Conservation (phyloP, 1,140 invertebrate genomes). For the Drosophila kepulauana region DNA sequence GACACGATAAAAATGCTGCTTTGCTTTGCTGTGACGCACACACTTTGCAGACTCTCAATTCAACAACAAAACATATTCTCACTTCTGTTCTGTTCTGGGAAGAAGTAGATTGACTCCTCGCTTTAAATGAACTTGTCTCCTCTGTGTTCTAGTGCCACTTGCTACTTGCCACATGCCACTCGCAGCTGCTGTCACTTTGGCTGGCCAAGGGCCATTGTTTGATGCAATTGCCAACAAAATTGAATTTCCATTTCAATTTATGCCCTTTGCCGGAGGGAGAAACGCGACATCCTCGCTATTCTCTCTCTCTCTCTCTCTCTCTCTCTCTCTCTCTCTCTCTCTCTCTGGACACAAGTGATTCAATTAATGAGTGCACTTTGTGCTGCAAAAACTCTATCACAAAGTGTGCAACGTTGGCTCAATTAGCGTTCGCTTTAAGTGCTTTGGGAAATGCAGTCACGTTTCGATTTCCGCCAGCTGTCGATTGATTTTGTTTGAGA, state of each 20-base stretch:
- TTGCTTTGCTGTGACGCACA: no score
- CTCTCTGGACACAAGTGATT: constrained; percentile 39
- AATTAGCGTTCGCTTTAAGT: constrained; percentile 30
- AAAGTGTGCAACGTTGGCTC: not conserved
- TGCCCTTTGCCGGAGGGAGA: constrained; percentile 3
- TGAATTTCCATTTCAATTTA: constrained; percentile 37
- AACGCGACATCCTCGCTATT: not conserved
- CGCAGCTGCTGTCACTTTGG: not conserved
- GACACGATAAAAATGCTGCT: not conserved
- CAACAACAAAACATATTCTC: no score
- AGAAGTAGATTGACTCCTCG: no score
- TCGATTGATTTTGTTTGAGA: constrained; percentile 21
- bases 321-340: not conserved
- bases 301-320: not conserved
- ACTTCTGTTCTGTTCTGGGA: no score
- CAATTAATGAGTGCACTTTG: constrained; percentile 50
- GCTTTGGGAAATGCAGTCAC: constrained; percentile 42
- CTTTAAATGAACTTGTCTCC: no score
- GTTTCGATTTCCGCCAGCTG: constrained; percentile 37
- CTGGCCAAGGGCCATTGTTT: constrained; percentile 1
- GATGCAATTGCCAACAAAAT: constrained; percentile 31
- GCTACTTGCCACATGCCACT: no score
- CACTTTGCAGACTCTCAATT: no score
- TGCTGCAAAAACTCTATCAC: constrained; percentile 28
- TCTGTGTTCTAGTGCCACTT: no score